Conservation (phyloP, 1,140 invertebrate genomes). For the Ceratosolen solmsi region DNA sequence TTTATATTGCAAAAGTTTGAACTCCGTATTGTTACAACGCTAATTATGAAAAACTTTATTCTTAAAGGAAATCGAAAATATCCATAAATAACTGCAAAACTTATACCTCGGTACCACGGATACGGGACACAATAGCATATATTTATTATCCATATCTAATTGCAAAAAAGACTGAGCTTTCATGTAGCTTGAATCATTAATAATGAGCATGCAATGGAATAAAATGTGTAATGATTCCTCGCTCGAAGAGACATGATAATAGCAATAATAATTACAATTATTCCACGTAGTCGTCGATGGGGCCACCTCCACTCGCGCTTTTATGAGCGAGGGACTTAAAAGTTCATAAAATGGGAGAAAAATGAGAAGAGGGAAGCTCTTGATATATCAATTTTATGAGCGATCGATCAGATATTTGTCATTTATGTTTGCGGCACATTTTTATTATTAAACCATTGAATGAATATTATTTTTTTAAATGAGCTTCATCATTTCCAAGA, state of each 20-base stretch:
- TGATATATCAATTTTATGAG: neutral
- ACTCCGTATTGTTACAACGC: too few relatives aligned
- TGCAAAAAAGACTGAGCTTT: neutral
- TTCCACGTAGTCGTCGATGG: neutral
- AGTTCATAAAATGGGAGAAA: neutral
- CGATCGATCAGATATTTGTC: neutral
- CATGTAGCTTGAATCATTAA: neutral
- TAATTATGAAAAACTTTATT: neutral
- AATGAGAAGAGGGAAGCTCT: too few relatives aligned
- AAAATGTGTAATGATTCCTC: neutral
- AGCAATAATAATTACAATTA: neutral
- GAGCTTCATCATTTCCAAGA: too few relatives aligned
- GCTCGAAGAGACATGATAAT: conserved; percentile 38
- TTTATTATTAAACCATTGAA: too few relatives aligned
- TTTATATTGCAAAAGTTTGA: too few relatives aligned
- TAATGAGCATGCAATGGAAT: conserved; percentile 3
- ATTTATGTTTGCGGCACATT: neutral
- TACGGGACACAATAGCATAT: neutral
- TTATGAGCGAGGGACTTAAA: too few relatives aligned
- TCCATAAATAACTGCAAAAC: neutral
- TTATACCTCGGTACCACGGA: neutral
- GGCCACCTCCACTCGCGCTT: neutral
- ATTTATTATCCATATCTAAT: conserved; percentile 17
- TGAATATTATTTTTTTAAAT: too few relatives aligned
- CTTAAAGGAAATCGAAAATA: neutral